Evolutionary conservation across 64 coral and sea anemone genomes (phyloP).

Genomic region (Trachythela sp.): DNA sequence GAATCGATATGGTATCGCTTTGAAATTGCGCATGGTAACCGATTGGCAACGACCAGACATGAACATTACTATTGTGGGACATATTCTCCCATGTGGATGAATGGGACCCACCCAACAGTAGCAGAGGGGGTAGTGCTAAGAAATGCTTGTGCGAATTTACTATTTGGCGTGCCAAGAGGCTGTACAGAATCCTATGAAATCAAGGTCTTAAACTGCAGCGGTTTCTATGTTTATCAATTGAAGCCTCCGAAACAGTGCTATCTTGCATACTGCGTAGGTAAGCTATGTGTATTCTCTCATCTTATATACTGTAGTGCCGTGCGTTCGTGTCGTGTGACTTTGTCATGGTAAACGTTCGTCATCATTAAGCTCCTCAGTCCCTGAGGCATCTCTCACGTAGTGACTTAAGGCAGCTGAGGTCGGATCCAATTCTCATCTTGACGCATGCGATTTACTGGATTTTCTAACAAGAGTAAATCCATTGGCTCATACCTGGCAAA

Average conservation of each 20-base stretch:
- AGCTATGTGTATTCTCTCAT: not conserved
- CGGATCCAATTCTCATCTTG: too few relatives aligned
- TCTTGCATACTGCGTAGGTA: conserved; percentile 64
- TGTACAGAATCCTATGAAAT: conserved; percentile 11
- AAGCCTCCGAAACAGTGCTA: not conserved
- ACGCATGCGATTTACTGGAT: too few relatives aligned
- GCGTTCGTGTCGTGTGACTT: too few relatives aligned
- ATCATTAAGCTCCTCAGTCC: too few relatives aligned
- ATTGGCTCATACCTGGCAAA: too few relatives aligned
- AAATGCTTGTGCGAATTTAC: conserved; percentile 24
- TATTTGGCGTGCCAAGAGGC: not conserved
- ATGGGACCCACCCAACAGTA: conserved; percentile 21
- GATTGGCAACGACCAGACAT: conserved; percentile 38
- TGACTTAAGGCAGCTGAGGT: too few relatives aligned
- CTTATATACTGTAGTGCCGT: too few relatives aligned
- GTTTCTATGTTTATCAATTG: conserved; percentile 48
- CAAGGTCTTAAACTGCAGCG: conserved; percentile 1
- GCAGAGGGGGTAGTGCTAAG: not conserved
- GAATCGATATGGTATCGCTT: conserved; percentile 54
- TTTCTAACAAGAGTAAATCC: too few relatives aligned
- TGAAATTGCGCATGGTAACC: not conserved
- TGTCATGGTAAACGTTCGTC: too few relatives aligned
- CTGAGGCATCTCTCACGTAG: too few relatives aligned
- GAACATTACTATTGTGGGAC: conserved; percentile 20
- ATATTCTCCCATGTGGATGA: conserved; percentile 57